Base-by-base conservation (phyloP, 2,113 vertebrate species). In the Oreocharis arfaki region DNA sequence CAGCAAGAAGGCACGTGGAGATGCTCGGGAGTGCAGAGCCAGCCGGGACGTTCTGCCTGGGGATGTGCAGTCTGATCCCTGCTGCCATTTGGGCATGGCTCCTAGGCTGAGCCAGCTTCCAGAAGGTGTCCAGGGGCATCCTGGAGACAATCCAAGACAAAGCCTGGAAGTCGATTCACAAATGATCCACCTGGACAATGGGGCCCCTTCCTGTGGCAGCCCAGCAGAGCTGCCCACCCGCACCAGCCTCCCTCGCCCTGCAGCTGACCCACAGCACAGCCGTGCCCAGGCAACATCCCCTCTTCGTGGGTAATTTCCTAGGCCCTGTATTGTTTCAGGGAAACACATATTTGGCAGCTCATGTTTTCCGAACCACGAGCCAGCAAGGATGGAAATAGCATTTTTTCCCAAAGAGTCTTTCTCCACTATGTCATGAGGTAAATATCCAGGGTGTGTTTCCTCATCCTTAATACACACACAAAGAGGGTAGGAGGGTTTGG, bases 391-490 rank as follows among this genome's bases (percentile, higher is more conserved):
- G 84, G 78, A 94, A 95, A 94, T 12, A 87, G 7, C 11, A 0
- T 37, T 65, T 87, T 88, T 83, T 84, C 46, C 67, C 33, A 30
- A 42, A 50, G 37, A 86, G 18, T 28, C 53, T 89, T 92, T 95
- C 89, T 84, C 44, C 67, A 59, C 47, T 93, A 46, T 37, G 84
- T 95, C 89, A 95, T 75, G n/a, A 75, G 33, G 61, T 52, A 93
- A 95, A 92, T 71, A 95, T 90, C 47, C 86, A 92, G 94, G 83
- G 91, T 28, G 59, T 80, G 71, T 85, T 94, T 95, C 87, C 78
- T 91, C 70, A 60, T 21, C 39, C 77, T 78, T 35, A 59, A 47
- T 47, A 26, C 1, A 53, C 35, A 20, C 68, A 44, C 42, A 56
- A 65, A 76, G 30, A 6, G 1, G 1, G 23, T 14, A 84, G 55